A percentile compares a stretch with the other conserved stretches of the same genome.
Conservation (phyloP, 2,797 vertebrate genomes). For the Jordanella pulchra region DNA sequence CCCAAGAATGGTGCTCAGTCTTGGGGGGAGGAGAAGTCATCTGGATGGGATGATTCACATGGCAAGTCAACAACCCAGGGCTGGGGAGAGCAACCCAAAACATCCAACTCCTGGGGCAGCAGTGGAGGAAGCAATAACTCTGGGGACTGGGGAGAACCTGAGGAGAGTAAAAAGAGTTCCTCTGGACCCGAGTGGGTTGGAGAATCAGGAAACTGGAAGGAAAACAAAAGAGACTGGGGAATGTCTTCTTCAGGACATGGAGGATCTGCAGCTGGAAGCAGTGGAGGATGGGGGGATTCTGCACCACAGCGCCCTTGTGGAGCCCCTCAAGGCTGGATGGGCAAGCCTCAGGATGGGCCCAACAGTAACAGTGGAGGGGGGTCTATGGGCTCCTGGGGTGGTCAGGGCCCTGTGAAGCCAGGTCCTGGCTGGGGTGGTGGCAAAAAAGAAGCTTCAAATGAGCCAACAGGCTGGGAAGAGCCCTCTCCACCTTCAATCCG, state of each 20-base stretch:
- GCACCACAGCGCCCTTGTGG: constrained; percentile 84
- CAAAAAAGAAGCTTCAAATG: constrained; percentile 73
- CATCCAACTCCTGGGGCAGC: constrained; percentile 86
- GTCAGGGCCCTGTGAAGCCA: constrained; percentile 80
- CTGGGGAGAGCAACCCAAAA: constrained; percentile 92
- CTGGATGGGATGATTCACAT: constrained; percentile 89
- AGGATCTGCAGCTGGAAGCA: constrained; percentile 71
- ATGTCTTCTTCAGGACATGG: constrained; percentile 76
- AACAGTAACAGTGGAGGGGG: constrained; percentile 76
- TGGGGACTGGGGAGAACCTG: constrained; percentile 87
- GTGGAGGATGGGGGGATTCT: constrained; percentile 82
- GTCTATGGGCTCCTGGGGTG: constrained; percentile 84
- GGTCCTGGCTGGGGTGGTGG: constrained; percentile 70
- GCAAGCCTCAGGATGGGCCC: constrained; percentile 87
- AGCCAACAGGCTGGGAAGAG: constrained; percentile 93
- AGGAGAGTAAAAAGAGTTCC: constrained; percentile 90
- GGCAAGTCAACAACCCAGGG: constrained; percentile 85
- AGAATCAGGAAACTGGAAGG: constrained; percentile 88
- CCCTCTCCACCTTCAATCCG: constrained; percentile 94
- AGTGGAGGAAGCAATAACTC: constrained; percentile 81
- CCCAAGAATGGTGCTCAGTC: constrained; percentile 82
- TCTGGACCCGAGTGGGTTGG: constrained; percentile 85
- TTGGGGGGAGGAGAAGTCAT: constrained; percentile 91
- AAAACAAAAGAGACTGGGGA: constrained; percentile 79
- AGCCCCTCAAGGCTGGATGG: constrained; percentile 81